Conservation (phyloP, 2,113 vertebrate species). For the Cacatua alba region DNA sequence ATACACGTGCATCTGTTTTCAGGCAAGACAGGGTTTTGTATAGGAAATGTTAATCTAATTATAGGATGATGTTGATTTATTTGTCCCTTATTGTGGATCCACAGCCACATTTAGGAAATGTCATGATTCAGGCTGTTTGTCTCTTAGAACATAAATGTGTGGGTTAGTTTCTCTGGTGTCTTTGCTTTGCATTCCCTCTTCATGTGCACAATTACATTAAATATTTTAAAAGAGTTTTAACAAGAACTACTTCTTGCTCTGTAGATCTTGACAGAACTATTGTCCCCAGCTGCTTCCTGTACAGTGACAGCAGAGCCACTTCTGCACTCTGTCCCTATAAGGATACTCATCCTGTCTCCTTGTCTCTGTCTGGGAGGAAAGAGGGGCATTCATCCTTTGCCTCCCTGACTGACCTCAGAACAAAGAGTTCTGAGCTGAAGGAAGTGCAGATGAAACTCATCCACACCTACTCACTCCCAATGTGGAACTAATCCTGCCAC, state of each 20-base stretch:
- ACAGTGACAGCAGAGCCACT: background rate
- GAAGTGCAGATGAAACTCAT: background rate
- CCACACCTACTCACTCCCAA: background rate
- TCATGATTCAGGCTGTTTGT: background rate
- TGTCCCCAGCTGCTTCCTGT: background rate
- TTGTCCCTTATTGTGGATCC: background rate
- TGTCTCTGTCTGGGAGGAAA: background rate
- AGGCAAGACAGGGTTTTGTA: background rate
- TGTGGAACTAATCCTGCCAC: background rate
- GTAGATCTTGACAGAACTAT: background rate
- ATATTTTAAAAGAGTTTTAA: background rate
- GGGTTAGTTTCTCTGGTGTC: background rate
- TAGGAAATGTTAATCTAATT: background rate
- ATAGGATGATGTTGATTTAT: background rate
- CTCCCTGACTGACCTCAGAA: background rate
- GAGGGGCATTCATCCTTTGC: background rate
- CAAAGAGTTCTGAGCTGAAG: conserved; percentile 15
- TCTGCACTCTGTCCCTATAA: background rate
- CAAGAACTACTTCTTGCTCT: background rate
- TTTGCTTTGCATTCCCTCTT: background rate
- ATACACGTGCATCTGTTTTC: accelerated
- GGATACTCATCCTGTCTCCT: background rate
- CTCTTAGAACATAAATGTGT: background rate
- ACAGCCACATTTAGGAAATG: background rate
- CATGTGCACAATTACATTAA: background rate